Conservation (phyloP, 2,888 invertebrate species). For the Hyposoter dolosus region DNA sequence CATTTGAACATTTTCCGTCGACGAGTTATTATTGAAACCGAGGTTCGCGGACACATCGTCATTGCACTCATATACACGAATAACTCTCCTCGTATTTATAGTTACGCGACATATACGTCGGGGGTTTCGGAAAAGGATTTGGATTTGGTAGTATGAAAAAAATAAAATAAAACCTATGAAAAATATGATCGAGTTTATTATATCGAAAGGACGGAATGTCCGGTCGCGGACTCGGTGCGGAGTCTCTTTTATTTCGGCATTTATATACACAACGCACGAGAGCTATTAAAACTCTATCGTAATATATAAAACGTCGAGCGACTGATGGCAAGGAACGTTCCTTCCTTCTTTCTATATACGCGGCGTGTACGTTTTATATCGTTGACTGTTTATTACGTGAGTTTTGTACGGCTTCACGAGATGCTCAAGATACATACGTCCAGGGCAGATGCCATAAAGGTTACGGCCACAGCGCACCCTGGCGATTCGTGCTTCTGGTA, state of each 20-base stretch:
- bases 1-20: conserved; percentile 17
- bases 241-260: conserved; percentile 44
- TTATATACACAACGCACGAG: not conserved
- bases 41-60: not conserved
- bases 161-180: not conserved
- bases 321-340: conserved; percentile 37
- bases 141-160: not conserved
- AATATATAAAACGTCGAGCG: conserved; percentile 25
- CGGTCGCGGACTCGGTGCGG: conserved; percentile 12
- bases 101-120: not conserved
- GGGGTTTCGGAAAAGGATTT: not conserved
- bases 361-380: conserved; percentile 61
- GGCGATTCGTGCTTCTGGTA: conserved; percentile 50
- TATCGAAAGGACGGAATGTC: conserved; percentile 39
- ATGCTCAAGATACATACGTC: conserved; percentile 51
- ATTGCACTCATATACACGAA: not conserved
- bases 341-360: conserved; percentile 23
- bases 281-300: not conserved
- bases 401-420: conserved; percentile 43
- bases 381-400: conserved; percentile 68
- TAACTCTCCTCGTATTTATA: not conserved
- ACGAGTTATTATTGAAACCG: conserved; percentile 24
- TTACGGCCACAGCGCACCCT: conserved; percentile 55
- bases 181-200: conserved; percentile 48
- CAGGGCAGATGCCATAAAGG: conserved; percentile 65